Evolutionary conservation across 2,888 invertebrate genomes (phyloP), one percentile per base, ranked within the genome.

Genomic region (Eledona agricola): DNA sequence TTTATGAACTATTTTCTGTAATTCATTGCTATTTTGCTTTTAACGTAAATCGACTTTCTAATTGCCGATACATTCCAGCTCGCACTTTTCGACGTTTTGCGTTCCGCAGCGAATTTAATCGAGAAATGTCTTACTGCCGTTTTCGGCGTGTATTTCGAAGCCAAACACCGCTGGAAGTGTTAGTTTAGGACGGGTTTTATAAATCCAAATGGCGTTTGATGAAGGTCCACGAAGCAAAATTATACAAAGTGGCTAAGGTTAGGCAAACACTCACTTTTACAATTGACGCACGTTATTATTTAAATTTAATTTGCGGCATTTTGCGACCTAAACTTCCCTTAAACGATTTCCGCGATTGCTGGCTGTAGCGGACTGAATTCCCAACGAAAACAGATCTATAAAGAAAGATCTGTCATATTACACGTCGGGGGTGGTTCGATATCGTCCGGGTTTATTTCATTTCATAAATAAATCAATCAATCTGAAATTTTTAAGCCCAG

Each of bases 1-100:
- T 47, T 47, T 47, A 47, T 47, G 38, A 47, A 47, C 19, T 46
- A 23, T 26, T 47, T 26, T 28, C 15, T 25, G 4, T 25, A 34
- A 46, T 32, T 46, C 40, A 40, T 40, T 40, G 40, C n/a, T n/a
- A n/a, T n/a, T n/a, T n/a, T n/a, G n/a, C n/a, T n/a, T n/a, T n/a
- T n/a, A n/a, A n/a, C n/a, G n/a, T 26, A 5, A 26, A 26, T 26
- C 11, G 7, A 26, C 26, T 4, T 26, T 26, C 11, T 6, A 10
- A 26, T n/a, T n/a, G n/a, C n/a, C n/a, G n/a, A n/a, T n/a, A n/a
- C n/a, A n/a, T n/a, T n/a, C n/a, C n/a, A n/a, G n/a, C n/a, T n/a
- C n/a, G n/a, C n/a, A n/a, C n/a, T n/a, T n/a, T n/a, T n/a, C n/a
- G n/a, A 26, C 6, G 26, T 5, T 19, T 5, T 19, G 3, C 5